These are phyloP conservation scores for Leptodactylus fallax DNA, from an alignment of 2,797 vertebrate genomes.

Conservation along the genomic window DNA sequence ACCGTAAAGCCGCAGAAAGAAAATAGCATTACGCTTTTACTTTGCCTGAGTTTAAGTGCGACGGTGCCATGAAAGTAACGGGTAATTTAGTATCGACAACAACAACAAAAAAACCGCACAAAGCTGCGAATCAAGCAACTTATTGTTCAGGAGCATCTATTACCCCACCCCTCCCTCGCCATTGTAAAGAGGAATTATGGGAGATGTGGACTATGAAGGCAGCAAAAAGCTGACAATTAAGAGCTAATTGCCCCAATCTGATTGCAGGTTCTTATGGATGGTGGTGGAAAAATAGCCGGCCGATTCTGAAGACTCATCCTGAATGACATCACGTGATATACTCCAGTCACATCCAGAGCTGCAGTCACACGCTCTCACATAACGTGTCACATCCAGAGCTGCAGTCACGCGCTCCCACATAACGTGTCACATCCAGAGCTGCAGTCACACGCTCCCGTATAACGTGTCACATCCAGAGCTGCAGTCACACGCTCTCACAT, in stretches of 20 bases:
- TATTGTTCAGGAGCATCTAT: background rate
- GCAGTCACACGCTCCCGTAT: too few relatives aligned
- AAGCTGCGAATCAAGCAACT: too few relatives aligned
- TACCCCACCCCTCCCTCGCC: background rate
- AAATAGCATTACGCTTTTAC: constrained; percentile 11
- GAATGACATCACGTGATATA: background rate
- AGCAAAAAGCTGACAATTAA: background rate
- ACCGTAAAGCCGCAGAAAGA: background rate
- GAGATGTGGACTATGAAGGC: background rate
- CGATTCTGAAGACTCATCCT: background rate
- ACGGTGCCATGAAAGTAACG: background rate
- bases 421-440: too few relatives aligned
- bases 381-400: background rate
- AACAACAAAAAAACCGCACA: background rate
- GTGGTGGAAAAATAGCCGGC: background rate
- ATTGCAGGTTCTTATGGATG: background rate
- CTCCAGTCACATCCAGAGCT: background rate
- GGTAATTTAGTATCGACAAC: constrained; percentile 17
- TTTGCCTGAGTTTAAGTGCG: background rate
- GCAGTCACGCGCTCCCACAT: too few relatives aligned
- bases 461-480: too few relatives aligned
- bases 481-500: too few relatives aligned
- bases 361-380: background rate
- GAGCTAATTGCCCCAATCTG: background rate
- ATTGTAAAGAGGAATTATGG: background rate